Evolutionary conservation across 30 jellyfish, hydroid and myxozoan species (phyloP).

Genomic region (Aurelia sp.): DNA sequence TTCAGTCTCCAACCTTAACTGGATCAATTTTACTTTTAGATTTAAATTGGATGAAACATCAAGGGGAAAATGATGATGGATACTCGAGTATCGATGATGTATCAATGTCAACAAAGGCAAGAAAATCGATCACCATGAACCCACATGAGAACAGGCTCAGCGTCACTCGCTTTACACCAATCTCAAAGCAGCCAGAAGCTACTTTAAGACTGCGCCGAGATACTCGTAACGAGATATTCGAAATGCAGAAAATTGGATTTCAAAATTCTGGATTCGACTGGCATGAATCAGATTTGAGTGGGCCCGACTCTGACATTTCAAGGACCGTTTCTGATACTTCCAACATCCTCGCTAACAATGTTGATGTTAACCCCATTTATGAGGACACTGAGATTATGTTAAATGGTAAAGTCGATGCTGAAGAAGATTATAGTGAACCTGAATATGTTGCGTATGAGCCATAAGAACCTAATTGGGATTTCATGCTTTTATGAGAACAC

Average conservation of each 20-base stretch:
- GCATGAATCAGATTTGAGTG: too few relatives aligned
- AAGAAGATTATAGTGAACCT: constrained; percentile 10
- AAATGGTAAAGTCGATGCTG: not conserved
- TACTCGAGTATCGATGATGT: constrained; percentile 16
- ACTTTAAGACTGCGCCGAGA: too few relatives aligned
- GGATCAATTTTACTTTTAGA: not conserved
- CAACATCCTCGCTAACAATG: not conserved
- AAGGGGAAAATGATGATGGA: constrained; percentile 21
- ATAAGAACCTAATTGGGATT: too few relatives aligned
- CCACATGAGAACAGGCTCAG: too few relatives aligned
- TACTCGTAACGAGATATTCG: too few relatives aligned
- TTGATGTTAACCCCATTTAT: not conserved
- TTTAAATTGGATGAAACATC: not conserved
- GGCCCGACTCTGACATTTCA: too few relatives aligned
- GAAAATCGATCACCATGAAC: not conserved
- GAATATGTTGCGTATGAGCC: not conserved
- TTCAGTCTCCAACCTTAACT: too few relatives aligned
- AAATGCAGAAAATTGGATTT: too few relatives aligned
- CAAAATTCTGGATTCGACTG: too few relatives aligned
- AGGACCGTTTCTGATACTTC: not conserved
- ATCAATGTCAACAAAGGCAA: constrained; percentile 1
- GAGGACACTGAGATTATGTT: not conserved
- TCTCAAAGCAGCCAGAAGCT: too few relatives aligned
- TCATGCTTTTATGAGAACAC: not conserved
- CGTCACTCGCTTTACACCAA: too few relatives aligned